Evolutionary conservation across 2,797 vertebrate species (phyloP), one percentile per base, ranked within the genome.

Genomic region (Phrynocephalus guinanensis): DNA sequence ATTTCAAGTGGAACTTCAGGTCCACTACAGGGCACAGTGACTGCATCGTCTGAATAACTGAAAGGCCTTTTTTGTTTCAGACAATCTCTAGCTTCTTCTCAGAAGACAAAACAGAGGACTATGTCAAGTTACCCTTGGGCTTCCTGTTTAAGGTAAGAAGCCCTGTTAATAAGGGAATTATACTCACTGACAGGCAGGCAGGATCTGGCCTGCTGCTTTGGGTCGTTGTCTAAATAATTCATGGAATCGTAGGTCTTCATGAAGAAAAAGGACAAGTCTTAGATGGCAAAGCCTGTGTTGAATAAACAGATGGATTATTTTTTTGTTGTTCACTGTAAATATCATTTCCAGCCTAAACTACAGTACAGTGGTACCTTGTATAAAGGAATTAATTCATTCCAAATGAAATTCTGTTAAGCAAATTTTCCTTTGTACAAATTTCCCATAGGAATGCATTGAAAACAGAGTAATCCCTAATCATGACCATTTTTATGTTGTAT

Each of bases 111-210:
- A 10, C 83, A 9, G 16, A 82, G 0, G 1, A 76, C 15, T 18
- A 10, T 66, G 0, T n/a, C 0, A 1, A 77, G 0, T 11, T 80
- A 38, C 79, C 77, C n/a, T 44, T 78, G 1, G 87, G 60, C 66
- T 56, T 87, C 83, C 63, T 93, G 71, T 22, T 86, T 15, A 91
- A 95, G 96, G 97, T 97, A 78, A 76, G 77, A 26, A 13, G 9
- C 60, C 5, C 60, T 63, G 3, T 63, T 63, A 63, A 63, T 63
- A 63, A 63, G 60, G 15, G 15, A 15, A 18, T 16, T 63, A 63
- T 18, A 63, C 60, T 63, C 60, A 16, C 60, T 1, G 18, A 63
- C 15, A 63, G 60, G 60, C 3, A 33, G 70, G 18, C 15, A 20
- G 30, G 66, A 70, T 9, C 24, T 63, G 52, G 33, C 24, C 56